Conservation (phyloP, 64 coral and sea anemone species). For the Exaiptasia diaphana region DNA sequence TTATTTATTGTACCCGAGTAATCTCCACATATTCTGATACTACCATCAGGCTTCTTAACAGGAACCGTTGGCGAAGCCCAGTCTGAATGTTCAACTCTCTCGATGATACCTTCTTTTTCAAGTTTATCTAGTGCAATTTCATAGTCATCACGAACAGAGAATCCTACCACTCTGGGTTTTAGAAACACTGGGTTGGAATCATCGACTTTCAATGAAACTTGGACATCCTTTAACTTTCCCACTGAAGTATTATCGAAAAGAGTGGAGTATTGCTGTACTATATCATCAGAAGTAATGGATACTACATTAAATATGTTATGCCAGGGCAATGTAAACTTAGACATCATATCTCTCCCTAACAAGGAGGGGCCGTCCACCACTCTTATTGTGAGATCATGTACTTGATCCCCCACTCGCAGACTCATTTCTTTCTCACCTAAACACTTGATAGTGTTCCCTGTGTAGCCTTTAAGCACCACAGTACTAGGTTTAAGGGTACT, state of each 20-base stretch:
- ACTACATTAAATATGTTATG: no score
- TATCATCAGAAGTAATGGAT: conserved; percentile 43
- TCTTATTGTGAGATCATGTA: not conserved
- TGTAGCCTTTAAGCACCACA: conserved; percentile 44
- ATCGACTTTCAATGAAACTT: conserved; percentile 35
- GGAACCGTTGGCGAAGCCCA: conserved; percentile 61
- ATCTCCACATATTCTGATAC: no score
- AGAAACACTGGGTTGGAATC: conserved; percentile 55
- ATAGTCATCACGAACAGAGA: conserved; percentile 18
- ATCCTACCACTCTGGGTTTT: conserved; percentile 38
- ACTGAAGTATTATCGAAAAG: conserved; percentile 56
- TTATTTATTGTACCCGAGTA: no score
- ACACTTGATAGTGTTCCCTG: conserved; percentile 20
- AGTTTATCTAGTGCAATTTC: conserved; percentile 17
- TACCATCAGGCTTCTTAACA: conserved; percentile 25
- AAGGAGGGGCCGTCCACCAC: conserved; percentile 38
- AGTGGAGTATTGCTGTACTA: conserved; percentile 23
- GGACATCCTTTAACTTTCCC: conserved; percentile 47
- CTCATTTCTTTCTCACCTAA: conserved; percentile 31
- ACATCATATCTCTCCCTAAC: no score
- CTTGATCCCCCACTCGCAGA: conserved; percentile 38
- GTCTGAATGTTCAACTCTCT: conserved; percentile 54
- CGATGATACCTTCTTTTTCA: conserved; percentile 38
- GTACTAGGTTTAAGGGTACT: conserved; percentile 20
- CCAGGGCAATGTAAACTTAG: conserved; percentile 56